Conservation (phyloP, 2,797 vertebrate species). For the Poecilia gillii region DNA sequence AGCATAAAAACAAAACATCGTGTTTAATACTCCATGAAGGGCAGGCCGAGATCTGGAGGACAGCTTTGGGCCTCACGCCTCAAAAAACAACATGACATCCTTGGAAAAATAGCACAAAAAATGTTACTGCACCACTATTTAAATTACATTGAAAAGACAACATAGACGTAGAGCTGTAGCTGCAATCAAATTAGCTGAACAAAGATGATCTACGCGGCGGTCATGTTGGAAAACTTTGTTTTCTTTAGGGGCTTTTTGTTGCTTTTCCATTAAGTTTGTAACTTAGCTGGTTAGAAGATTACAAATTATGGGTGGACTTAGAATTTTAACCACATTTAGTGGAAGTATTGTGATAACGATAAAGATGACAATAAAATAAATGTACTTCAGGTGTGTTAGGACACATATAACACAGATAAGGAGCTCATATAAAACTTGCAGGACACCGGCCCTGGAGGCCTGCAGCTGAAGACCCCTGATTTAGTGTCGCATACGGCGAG, state of each 20-base stretch:
- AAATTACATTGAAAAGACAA: background rate
- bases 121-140: background rate
- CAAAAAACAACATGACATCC: background rate
- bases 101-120: background rate
- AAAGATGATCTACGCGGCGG: background rate
- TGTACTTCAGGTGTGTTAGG: no score
- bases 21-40: background rate
- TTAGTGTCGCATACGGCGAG: constrained; percentile 30
- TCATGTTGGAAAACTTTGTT: background rate
- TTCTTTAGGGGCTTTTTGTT: background rate
- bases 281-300: background rate
- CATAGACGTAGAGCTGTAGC: background rate
- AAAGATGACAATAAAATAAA: no score
- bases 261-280: background rate
- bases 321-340: no score
- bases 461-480: background rate
- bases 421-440: no score
- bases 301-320: no score
- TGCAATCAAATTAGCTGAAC: background rate
- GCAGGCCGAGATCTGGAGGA: background rate
- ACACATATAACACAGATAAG: no score
- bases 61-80: background rate
- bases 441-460: background rate
- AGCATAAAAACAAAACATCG: background rate
- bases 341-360: no score